Percentiles rank a stretch among this genome's conserved stretches.
Evolutionary conservation across 2,888 invertebrate species (phyloP).

Genomic region (Melanotus villosus): DNA sequence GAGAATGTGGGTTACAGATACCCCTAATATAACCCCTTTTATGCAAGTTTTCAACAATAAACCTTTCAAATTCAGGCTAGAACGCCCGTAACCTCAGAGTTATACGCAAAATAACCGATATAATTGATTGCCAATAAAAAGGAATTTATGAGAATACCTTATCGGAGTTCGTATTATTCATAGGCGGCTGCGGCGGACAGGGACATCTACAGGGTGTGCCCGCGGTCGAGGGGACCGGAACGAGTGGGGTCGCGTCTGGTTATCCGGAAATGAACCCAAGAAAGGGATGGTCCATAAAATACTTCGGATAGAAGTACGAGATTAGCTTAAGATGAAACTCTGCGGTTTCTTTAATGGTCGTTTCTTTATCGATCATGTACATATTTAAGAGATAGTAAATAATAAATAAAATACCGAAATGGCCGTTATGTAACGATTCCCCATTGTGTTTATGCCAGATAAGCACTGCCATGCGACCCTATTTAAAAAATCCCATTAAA

Average conservation of each 20-base stretch:
- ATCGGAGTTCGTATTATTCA: slow-evolving; percentile 61
- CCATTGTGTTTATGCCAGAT: slow-evolving; percentile 27
- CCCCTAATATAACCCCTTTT: slow-evolving; percentile 40
- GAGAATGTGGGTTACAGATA: slow-evolving; percentile 11
- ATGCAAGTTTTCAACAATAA: slow-evolving; percentile 49
- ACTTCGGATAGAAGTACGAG: slow-evolving; percentile 53
- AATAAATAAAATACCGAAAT: slow-evolving; percentile 32
- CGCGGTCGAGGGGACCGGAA: slow-evolving; percentile 47
- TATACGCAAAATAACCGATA: slow-evolving; percentile 57
- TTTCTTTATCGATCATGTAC: slow-evolving; percentile 23
- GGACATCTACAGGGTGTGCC: slow-evolving; percentile 59
- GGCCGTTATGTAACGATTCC: slow-evolving; percentile 12
- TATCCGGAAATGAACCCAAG: slow-evolving; percentile 57
- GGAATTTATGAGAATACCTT: slow-evolving; percentile 61
- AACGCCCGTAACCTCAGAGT: slow-evolving; percentile 52
- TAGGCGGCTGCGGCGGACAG: slow-evolving; percentile 60
- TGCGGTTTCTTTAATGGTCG: slow-evolving; percentile 38
- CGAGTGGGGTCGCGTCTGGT: slow-evolving; percentile 47
- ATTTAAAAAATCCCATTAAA: slow-evolving; percentile 1
- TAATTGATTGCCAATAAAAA: slow-evolving; percentile 64
- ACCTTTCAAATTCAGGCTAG: slow-evolving; percentile 48
- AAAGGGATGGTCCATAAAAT: slow-evolving; percentile 59
- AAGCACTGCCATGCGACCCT: slow-evolving; percentile 19
- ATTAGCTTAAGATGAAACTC: slow-evolving; percentile 46
- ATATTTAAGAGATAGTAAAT: slow-evolving; percentile 31